Conservation (phyloP, 35 echinoderm and acorn worm species). For the Chiridota heheva region DNA sequence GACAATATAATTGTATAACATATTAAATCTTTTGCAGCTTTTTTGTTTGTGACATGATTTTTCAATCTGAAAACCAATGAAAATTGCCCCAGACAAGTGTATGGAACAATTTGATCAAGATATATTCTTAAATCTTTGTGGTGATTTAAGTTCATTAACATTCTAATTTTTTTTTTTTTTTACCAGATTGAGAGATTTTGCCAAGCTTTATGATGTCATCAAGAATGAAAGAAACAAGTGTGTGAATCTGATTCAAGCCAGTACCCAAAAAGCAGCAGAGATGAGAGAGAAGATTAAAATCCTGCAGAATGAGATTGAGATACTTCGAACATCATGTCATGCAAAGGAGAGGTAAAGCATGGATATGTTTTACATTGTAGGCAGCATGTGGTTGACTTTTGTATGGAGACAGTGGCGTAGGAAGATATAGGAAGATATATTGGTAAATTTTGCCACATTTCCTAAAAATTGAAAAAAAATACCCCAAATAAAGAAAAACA, state of each 20-base stretch:
- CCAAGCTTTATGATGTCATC: constrained; percentile 98
- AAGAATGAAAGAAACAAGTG: constrained; percentile 97
- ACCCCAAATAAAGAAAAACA: no score
- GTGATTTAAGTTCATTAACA: constrained; percentile 6
- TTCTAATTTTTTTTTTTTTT: background rate
- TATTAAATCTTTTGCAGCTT: no score
- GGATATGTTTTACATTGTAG: no score
- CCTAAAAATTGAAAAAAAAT: no score
- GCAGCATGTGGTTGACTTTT: no score
- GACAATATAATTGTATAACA: no score
- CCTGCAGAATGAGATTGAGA: constrained; percentile 96
- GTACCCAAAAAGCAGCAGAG: constrained; percentile 99
- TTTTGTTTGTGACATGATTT: background rate
- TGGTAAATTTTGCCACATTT: no score
- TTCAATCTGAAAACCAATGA: background rate
- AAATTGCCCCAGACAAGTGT: background rate
- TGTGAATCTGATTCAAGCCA: constrained; percentile 97
- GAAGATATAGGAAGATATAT: no score
- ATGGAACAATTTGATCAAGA: no score
- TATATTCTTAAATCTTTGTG: no score
- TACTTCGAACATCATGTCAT: constrained; percentile 92
- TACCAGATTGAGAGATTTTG: constrained; percentile 83
- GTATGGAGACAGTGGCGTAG: no score
- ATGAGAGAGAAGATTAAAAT: constrained; percentile 99
- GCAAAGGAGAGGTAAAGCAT: constrained; percentile 94